Conservation (phyloP, 2,888 invertebrate species). For the Chrysodeixis includens region DNA sequence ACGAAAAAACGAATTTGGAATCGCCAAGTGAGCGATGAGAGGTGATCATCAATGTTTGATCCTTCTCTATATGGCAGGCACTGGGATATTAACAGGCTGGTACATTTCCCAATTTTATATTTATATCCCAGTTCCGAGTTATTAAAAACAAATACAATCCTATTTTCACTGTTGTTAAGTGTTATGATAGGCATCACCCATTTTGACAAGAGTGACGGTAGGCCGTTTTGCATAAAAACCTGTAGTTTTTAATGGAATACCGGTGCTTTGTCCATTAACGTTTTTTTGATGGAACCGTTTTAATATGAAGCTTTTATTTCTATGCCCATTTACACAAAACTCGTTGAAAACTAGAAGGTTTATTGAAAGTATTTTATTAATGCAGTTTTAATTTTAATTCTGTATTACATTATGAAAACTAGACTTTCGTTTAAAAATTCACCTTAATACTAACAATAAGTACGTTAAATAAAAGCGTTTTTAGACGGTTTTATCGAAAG, state of each 20-base stretch:
- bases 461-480: too few relatives aligned
- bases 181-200: constrained; percentile 6
- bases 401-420: too few relatives aligned
- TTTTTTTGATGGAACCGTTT: constrained; percentile 41
- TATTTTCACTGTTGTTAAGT: constrained; percentile 11
- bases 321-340: constrained; percentile 10
- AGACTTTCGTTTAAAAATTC: too few relatives aligned
- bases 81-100: too few relatives aligned
- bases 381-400: background rate
- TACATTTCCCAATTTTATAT: too few relatives aligned
- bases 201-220: constrained; percentile 29
- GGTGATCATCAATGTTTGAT: too few relatives aligned
- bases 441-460: too few relatives aligned
- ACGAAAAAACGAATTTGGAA: too few relatives aligned
- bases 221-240: constrained; percentile 40
- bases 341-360: constrained; percentile 6
- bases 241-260: constrained; percentile 50
- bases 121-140: background rate
- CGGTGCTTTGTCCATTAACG: constrained; percentile 39
- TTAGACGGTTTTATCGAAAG: too few relatives aligned
- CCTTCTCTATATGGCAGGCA: too few relatives aligned
- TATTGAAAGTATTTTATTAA: background rate
- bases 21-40: too few relatives aligned
- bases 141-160: constrained; percentile 11
- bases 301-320: constrained; percentile 30